These are phyloP conservation scores for Vandiemenella viatica DNA, from an alignment of 2,888 invertebrate species.

Conservation along the genomic window DNA sequence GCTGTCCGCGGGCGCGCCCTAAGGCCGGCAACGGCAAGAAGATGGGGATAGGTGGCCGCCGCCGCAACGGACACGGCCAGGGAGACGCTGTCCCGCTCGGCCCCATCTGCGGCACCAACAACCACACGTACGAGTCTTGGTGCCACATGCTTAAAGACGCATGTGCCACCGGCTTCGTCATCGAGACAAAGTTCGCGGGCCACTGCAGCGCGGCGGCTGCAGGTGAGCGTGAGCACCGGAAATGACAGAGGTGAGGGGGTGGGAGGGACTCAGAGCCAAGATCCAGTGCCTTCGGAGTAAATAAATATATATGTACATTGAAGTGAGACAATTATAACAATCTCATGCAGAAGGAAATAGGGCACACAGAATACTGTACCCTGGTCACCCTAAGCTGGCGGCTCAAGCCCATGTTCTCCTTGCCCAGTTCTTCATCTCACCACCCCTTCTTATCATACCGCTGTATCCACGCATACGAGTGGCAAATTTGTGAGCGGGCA, in stretches of 20 bases:
- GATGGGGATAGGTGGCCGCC: conserved; percentile 19
- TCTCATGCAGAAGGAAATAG: too few relatives aligned
- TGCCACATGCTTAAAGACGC: conserved; percentile 64
- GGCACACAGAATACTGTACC: too few relatives aligned
- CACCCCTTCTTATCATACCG: too few relatives aligned
- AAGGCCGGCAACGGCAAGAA: conserved; percentile 9
- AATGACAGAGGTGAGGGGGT: neutral
- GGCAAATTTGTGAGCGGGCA: too few relatives aligned
- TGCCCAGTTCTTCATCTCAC: too few relatives aligned
- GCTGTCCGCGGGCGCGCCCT: conserved; percentile 27
- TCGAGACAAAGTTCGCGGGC: conserved; percentile 53
- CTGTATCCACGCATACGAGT: too few relatives aligned
- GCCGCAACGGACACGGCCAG: conserved; percentile 20
- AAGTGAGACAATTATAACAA: too few relatives aligned
- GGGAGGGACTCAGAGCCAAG: too few relatives aligned
- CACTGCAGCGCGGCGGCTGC: conserved; percentile 31
- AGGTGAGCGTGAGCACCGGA: conserved; percentile 1
- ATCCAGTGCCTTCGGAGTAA: too few relatives aligned
- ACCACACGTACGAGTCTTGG: conserved; percentile 59
- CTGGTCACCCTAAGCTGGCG: too few relatives aligned
- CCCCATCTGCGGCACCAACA: conserved; percentile 53
- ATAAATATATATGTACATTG: too few relatives aligned
- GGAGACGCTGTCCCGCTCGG: conserved; percentile 21
- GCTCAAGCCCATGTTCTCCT: too few relatives aligned
- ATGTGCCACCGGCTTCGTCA: conserved; percentile 54